These are phyloP conservation scores for Scaptodrosophila lebanonensis DNA, from an alignment of 1,140 invertebrate genomes.

Conservation along the genomic window DNA sequence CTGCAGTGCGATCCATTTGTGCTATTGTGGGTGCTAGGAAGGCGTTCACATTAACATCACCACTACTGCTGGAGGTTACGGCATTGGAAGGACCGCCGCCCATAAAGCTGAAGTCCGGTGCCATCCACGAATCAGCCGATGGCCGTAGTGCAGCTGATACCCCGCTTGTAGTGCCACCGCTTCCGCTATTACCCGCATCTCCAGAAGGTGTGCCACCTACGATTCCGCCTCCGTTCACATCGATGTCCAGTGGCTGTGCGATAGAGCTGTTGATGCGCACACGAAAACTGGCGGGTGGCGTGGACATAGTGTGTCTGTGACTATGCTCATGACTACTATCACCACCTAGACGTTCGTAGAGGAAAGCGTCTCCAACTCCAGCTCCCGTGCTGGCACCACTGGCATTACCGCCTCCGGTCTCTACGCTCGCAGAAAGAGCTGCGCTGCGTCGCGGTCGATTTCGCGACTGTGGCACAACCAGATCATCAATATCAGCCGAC, in stretches of 20 bases:
- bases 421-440: slow-evolving; percentile 32
- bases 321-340: slow-evolving; percentile 4
- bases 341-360: slow-evolving; percentile 36
- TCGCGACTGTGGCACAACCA: slow-evolving; percentile 39
- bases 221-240: slow-evolving; percentile 41
- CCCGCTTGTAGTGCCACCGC: not conserved
- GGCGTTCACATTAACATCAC: slow-evolving; percentile 22
- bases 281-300: slow-evolving; percentile 40
- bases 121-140: slow-evolving; percentile 56
- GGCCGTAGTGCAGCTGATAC: slow-evolving; percentile 35
- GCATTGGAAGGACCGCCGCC: not conserved
- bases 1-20: slow-evolving; percentile 30
- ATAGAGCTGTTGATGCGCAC: slow-evolving; percentile 55
- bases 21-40: slow-evolving; percentile 39
- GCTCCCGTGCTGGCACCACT: not conserved
- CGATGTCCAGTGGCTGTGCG: slow-evolving; percentile 54
- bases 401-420: not conserved
- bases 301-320: slow-evolving; percentile 27
- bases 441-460: slow-evolving; percentile 58
- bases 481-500: slow-evolving; percentile 42
- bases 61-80: not conserved
- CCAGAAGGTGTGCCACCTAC: not conserved
- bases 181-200: not conserved
- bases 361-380: slow-evolving; percentile 17
- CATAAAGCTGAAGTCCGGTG: slow-evolving; percentile 52